These are phyloP conservation scores for Hofmannophila pseudospretella DNA, from an alignment of 2,888 invertebrate species.

Conservation along the genomic window DNA sequence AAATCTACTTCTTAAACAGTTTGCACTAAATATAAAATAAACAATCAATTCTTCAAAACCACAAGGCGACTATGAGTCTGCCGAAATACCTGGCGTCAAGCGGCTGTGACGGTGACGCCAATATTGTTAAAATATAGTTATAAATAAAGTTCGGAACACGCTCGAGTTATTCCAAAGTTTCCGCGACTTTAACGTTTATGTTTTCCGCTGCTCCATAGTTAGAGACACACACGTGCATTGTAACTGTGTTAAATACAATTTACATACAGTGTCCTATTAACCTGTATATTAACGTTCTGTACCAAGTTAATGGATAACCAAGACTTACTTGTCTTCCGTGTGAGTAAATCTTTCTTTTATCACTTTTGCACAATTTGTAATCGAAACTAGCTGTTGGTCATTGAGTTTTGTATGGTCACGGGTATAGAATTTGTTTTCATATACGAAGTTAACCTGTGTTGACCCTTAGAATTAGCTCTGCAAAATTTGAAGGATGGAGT, in stretches of 20 bases:
- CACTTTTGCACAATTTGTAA: no score
- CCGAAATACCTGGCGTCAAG: constrained; percentile 14
- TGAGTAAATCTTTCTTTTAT: no score
- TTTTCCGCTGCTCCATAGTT: constrained; percentile 15
- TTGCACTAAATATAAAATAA: constrained; percentile 1
- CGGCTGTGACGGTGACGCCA: constrained; percentile 17
- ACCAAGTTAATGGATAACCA: constrained; percentile 29
- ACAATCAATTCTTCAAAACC: background rate
- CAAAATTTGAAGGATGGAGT: no score
- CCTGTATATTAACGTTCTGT: constrained; percentile 7
- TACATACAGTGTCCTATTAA: background rate
- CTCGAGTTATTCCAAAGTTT: constrained; percentile 34
- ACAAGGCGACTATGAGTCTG: constrained; percentile 4
- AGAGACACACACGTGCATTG: constrained; percentile 23
- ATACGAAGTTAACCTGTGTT: no score
- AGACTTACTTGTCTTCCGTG: constrained; percentile 28
- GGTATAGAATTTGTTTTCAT: no score
- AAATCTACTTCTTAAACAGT: no score
- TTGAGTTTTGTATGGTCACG: no score
- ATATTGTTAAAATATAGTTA: constrained; percentile 22
- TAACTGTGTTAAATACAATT: background rate
- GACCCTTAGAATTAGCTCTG: no score
- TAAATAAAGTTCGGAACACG: constrained; percentile 28
- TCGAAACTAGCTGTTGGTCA: no score
- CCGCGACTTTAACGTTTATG: constrained; percentile 23